Conservation (phyloP, 2,113 vertebrate species). For the Nothobranchius kuhntae region DNA sequence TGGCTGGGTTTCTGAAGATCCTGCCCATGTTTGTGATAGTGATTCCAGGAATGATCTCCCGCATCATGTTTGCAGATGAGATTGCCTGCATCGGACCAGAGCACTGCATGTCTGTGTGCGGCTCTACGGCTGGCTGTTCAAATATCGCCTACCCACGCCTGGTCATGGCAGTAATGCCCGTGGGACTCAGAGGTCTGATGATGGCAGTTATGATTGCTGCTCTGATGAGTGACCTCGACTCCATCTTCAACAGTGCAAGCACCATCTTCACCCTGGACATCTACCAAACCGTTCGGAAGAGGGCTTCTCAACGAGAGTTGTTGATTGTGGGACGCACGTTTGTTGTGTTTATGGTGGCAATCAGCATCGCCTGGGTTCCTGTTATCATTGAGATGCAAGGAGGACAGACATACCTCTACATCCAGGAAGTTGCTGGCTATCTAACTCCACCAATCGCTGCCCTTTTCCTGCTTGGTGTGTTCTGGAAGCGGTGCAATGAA, state of each 20-base stretch:
- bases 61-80: conserved; percentile 91
- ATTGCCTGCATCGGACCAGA: conserved; percentile 95
- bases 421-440: conserved; percentile 97
- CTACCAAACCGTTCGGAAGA: conserved; percentile 87
- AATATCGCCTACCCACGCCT: conserved; percentile 97
- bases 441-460: conserved; percentile 94
- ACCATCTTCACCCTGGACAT: conserved; percentile 98
- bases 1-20: conserved; percentile 95
- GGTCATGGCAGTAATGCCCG: conserved; percentile 94
- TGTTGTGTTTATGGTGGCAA: conserved; percentile 92
- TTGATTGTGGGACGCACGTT: conserved; percentile 92
- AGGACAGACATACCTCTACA: conserved; percentile 98
- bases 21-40: conserved; percentile 98
- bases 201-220: conserved; percentile 99
- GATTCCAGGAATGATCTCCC: conserved; percentile 97
- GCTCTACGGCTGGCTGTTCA: conserved; percentile 94
- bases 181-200: conserved; percentile 95
- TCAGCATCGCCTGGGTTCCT: conserved; percentile 98
- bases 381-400: conserved; percentile 99
- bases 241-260: conserved; percentile 97
- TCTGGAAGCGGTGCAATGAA: conserved; percentile 96
- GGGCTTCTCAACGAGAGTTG: conserved; percentile 87
- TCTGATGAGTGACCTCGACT: conserved; percentile 98
- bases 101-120: conserved; percentile 95
- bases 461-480: conserved; percentile 93